Base-by-base conservation (phyloP, 53 echinoderm and acorn worm species). In the Actinopyga echinites region DNA sequence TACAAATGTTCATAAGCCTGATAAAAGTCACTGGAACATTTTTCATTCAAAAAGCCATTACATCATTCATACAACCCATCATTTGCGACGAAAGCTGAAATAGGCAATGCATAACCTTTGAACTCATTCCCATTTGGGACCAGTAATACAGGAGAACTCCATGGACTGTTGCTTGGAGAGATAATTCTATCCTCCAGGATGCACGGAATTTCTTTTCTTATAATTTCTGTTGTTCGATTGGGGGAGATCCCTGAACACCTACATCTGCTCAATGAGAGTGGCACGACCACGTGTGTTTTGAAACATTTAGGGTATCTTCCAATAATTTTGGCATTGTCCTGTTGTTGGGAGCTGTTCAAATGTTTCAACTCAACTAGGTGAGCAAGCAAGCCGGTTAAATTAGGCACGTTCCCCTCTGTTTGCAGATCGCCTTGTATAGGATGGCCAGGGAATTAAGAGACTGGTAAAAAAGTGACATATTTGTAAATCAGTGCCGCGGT, bases 151-250 rank as follows among this genome's bases (percentile, higher is more conserved):
- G 85, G 85, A 7, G 85, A 85, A 77, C 74, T 74, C 86, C 86
- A 85, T 24, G 59, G 30, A 45, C 79, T 85, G 22, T 79, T 65
- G 65, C 80, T 86, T 23, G 79, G 80, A 24, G 17, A 26, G 20
- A 86, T 80, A 26, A 65, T 79, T 20, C 65, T 56, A 86, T 85
- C 40, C 35, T 85, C 86, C 8, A 86, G 66, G 66, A 86, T 87
- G 32, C 37, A 78, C 15, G 69, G 56, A 35, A 86, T 38, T 34
- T 86, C 86, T 13, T 79, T 54, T 45, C 23, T 78, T 2, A 86
- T 43, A 31, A 6, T 31, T 63, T 78, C 37, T 37, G 3, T 37
- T 37, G 3, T 37, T 37, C 3, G 7, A 37, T 37, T 37, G 37
- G 37, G 7, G 37, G 37, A 37, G 37, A 37, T 37, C 37, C 37